Conservation (phyloP, 2,113 vertebrate genomes). For the Sclerurus mexicanus region DNA sequence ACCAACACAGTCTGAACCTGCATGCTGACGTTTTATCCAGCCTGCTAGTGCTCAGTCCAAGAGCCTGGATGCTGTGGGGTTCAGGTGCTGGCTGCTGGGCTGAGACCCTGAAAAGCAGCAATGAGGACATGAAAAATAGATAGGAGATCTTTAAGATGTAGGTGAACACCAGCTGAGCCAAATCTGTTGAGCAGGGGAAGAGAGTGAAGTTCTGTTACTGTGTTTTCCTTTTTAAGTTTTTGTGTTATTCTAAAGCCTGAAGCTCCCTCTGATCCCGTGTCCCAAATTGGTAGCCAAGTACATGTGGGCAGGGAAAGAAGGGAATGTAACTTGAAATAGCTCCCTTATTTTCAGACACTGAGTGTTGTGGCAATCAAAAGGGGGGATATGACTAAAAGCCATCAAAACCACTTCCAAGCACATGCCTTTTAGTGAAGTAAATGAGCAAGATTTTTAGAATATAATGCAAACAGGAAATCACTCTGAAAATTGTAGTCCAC, state of each 20-base stretch:
- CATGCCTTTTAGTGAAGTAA: conserved; percentile 22
- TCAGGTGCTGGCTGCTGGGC: not conserved
- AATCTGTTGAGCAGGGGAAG: not conserved
- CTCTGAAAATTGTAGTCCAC: conserved; percentile 15
- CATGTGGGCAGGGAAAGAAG: conserved; percentile 28
- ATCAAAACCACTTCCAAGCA: conserved; percentile 59
- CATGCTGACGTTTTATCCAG: not conserved
- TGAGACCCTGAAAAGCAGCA: not conserved
- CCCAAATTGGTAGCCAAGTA: conserved; percentile 40
- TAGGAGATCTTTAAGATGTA: not conserved
- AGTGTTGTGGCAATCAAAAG: conserved; percentile 14
- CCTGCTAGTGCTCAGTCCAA: not conserved
- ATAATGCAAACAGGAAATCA: conserved; percentile 46
- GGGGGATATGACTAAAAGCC: conserved; percentile 36
- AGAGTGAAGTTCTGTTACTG: not conserved
- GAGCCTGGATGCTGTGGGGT: not conserved
- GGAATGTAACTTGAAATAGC: conserved; percentile 46
- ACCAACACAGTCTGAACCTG: not conserved
- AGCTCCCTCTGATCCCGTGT: not conserved
- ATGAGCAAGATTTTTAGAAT: conserved; percentile 8
- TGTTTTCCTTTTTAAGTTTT: not conserved
- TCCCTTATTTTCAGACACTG: conserved; percentile 26
- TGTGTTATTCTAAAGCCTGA: not conserved
- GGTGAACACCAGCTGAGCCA: not conserved
- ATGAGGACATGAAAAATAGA: not conserved